Conservation (phyloP, 2,113 vertebrate genomes). For the Barnardius zonarius region DNA sequence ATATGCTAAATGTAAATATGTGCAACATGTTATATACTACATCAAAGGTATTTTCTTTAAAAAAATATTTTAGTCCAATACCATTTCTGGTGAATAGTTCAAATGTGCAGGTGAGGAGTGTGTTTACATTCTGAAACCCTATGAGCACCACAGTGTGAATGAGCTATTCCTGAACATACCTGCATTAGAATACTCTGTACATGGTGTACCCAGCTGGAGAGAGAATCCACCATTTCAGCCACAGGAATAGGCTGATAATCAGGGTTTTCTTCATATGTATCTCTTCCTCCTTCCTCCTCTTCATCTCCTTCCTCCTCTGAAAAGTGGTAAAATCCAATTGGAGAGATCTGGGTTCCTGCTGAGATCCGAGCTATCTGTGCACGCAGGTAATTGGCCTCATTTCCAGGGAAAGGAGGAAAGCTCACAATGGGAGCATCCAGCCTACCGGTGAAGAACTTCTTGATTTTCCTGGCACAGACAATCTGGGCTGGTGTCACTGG, state of each 20-base stretch:
- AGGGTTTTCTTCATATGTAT: constrained; percentile 82
- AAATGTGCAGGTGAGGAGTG: not conserved
- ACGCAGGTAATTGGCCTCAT: constrained; percentile 89
- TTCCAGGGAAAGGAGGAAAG: constrained; percentile 92
- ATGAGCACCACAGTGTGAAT: not conserved
- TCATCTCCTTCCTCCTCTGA: constrained; percentile 86
- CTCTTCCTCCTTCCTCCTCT: constrained; percentile 76
- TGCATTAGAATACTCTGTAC: constrained; percentile 86
- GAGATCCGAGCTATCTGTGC: constrained; percentile 95
- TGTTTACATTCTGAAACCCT: not conserved
- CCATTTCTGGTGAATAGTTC: not conserved
- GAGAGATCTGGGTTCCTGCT: constrained; percentile 89
- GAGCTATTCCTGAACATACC: constrained; percentile 70
- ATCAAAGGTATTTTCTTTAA: not conserved
- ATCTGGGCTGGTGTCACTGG: constrained; percentile 88
- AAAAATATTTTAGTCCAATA: not conserved
- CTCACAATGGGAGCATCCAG: constrained; percentile 82
- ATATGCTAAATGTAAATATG: not conserved
- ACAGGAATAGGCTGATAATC: constrained; percentile 87
- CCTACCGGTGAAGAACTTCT: constrained; percentile 87
- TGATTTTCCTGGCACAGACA: constrained; percentile 83
- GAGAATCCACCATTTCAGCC: constrained; percentile 79
- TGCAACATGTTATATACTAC: not conserved
- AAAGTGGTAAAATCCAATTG: constrained; percentile 87
- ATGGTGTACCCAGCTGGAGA: constrained; percentile 91